These are phyloP conservation scores for Cynoglossus semilaevis DNA, from an alignment of 2,113 vertebrate genomes.

Conservation along the genomic window DNA sequence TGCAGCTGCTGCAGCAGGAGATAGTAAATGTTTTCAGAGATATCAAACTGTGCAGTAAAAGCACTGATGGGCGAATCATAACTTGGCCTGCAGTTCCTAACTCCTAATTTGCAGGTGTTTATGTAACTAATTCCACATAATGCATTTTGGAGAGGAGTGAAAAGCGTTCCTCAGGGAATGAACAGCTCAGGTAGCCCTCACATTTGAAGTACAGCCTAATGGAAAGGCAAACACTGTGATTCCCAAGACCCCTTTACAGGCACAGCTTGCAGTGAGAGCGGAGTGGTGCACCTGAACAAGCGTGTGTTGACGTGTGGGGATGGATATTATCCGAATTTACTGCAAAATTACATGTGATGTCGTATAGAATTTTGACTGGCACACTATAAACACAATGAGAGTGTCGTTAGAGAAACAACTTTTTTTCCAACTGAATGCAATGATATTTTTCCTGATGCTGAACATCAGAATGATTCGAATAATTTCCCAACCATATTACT, in stretches of 20 bases:
- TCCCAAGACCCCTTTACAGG: conserved; percentile 63
- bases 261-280: conserved; percentile 51
- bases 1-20: background rate
- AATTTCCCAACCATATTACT: too few relatives aligned
- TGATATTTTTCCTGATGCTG: background rate
- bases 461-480: background rate
- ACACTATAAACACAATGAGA: too few relatives aligned
- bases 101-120: conserved; percentile 55
- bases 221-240: conserved; percentile 76
- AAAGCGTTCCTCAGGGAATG: conserved; percentile 67
- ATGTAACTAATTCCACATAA: conserved; percentile 59
- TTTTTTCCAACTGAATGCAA: background rate
- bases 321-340: too few relatives aligned
- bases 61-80: background rate
- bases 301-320: conserved; percentile 13
- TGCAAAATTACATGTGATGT: too few relatives aligned
- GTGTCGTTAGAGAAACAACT: background rate
- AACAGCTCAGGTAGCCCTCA: conserved; percentile 60
- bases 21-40: conserved; percentile 7
- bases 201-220: conserved; percentile 75
- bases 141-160: conserved; percentile 55
- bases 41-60: background rate
- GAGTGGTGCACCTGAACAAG: conserved; percentile 37
- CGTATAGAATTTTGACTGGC: too few relatives aligned
- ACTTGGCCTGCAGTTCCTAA: background rate